A percentile compares a stretch with the other conserved stretches of the same genome.
phyloP scores from a whole-genome alignment of 1,140 invertebrate species.

The Olivierus martensii region DNA sequence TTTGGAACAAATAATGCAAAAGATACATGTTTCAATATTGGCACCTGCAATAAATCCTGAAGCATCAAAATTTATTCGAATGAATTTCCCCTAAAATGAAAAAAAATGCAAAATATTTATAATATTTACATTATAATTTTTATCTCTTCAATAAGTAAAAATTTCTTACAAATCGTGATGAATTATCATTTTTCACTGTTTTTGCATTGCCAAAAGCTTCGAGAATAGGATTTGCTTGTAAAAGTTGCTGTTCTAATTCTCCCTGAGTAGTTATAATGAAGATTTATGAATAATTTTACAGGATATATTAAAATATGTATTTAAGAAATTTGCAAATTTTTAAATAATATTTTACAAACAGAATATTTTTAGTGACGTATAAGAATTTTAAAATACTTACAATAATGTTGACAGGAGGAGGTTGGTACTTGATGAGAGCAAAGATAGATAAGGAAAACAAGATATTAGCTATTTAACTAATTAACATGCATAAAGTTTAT shows the following conservation, averaged over 20 bases:
- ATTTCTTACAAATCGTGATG: constrained; percentile 94
- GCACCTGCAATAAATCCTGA: constrained; percentile 97
- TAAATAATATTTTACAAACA: not conserved
- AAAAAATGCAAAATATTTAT: not conserved
- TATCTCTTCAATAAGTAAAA: too few species aligned
- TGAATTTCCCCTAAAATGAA: constrained; percentile 88
- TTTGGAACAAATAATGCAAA: constrained; percentile 7
- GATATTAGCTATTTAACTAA: too few species aligned
- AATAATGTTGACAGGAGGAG: too few species aligned
- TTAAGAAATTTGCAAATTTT: not conserved
- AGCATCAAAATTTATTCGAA: constrained; percentile 98
- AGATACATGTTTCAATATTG: constrained; percentile 63
- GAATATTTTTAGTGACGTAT: not conserved
- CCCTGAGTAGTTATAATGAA: constrained; percentile 35
- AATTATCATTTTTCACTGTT: constrained; percentile 99
- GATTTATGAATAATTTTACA: not conserved
- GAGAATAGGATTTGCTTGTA: constrained; percentile 98
- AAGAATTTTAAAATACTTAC: too few species aligned
- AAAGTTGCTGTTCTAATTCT: constrained; percentile 93
- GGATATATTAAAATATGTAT: not conserved
- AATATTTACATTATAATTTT: too few species aligned
- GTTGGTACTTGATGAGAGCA: too few species aligned
- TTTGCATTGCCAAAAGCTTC: constrained; percentile 99
- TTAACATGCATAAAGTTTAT: too few species aligned
- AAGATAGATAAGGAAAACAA: too few species aligned